Base-by-base conservation (phyloP, 2,113 vertebrate genomes). In the Gallinago media region DNA sequence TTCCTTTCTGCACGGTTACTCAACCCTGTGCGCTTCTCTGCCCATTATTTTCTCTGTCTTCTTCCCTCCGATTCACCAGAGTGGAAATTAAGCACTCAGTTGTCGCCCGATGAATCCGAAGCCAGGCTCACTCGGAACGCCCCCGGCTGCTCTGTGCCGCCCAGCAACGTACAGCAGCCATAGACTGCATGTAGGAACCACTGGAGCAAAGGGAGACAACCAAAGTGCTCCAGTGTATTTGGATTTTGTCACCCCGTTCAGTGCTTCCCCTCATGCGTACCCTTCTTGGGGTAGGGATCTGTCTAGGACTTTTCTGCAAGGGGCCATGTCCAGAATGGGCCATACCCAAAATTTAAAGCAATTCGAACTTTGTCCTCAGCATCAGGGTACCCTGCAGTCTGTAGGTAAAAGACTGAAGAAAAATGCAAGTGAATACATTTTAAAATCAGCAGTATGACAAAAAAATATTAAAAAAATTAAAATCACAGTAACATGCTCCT, bases 31-130 rank as follows among this genome's bases (percentile, higher is more conserved):
- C 0, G 0, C 58, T 81, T 75, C 42, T 76, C 26, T 62, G 55
- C 55, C 65, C 74, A 23, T 63, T 71, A n/a, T 17, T 75, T 85
- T 63, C 59, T n/a, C 31, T 20, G 38, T 83, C 26, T 20, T 76
- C 72, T 76, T 89, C 71, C 70, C 29, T 40, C 18, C 0, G 0
- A 66, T n/a, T 65, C 82, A n/a, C 44, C 19, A 23, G 50, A 78
- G 56, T 36, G 77, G 85, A 92, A 87, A 49, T 47, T 1, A 61
- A 40, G 66, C 58, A 61, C 47, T 22, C 61, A 29, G 73, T 23
- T 87, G 58, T 5, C 70, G 27, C 47, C n/a, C 0, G 0, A 26
- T 29, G 61, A 58, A n/a, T 38, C 25, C 0, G 0, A 0, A 32
- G 40, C 32, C 80, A 85, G 82, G 18, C 14, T 91, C 46, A 25